phyloP scores from a whole-genome alignment of 2,888 invertebrate species.

The Nemotelus nigrinus region DNA sequence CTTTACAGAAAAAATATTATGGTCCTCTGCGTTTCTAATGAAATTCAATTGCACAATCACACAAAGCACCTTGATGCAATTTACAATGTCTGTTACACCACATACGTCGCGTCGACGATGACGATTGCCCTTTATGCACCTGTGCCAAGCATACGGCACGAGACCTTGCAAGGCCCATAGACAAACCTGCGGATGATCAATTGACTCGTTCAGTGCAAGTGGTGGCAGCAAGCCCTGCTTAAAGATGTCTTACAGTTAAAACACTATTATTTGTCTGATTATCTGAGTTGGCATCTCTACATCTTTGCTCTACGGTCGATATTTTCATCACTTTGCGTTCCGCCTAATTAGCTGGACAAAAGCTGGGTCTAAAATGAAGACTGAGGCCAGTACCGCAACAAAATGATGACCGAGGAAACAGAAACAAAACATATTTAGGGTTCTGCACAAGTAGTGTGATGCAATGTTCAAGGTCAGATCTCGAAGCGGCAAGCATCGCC shows the following conservation, averaged over 20 bases:
- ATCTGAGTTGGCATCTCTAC: neutral
- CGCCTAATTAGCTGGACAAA: slow-evolving; percentile 3
- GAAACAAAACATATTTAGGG: neutral
- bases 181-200: slow-evolving; percentile 9
- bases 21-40: neutral
- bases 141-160: neutral
- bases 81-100: slow-evolving; percentile 9
- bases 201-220: neutral
- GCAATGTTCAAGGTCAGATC: slow-evolving; percentile 20
- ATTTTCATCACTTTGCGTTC: slow-evolving; percentile 1
- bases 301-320: neutral
- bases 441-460: neutral
- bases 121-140: slow-evolving; percentile 16
- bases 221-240: neutral
- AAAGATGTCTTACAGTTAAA: slow-evolving; percentile 23
- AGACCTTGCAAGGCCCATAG: slow-evolving; percentile 19
- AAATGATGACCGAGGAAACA: neutral
- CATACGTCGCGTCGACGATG: neutral
- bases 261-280: slow-evolving; percentile 3
- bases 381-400: neutral
- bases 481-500: neutral
- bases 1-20: neutral
- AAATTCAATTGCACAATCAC: slow-evolving; percentile 1
- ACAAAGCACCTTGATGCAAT: slow-evolving; percentile 14
- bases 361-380: neutral